Percentiles rank a stretch among this genome's conserved stretches.
phyloP scores from a whole-genome alignment of 2,888 invertebrate genomes.

The Sepiola atlantica region DNA sequence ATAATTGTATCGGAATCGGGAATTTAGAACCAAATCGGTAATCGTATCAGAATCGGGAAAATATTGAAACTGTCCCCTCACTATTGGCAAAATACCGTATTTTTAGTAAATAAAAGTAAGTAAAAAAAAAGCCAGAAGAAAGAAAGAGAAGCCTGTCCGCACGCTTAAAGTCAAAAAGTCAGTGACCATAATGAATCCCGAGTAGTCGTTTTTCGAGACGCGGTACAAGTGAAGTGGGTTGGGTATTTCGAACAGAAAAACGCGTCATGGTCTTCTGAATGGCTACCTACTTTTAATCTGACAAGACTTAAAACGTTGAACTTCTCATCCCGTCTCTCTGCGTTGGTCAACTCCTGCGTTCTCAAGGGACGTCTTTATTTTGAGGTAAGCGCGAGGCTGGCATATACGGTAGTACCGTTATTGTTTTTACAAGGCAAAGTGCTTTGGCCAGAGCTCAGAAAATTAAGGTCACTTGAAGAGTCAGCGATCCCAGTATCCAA shows the following conservation, averaged over 20 bases:
- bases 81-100: too few species aligned
- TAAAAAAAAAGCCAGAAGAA: too few species aligned
- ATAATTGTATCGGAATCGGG: too few species aligned
- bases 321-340: neutral
- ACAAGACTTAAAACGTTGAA: neutral
- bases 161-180: neutral
- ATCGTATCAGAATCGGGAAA: too few species aligned
- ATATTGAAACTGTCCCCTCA: too few species aligned
- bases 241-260: neutral
- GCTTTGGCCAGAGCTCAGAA: neutral
- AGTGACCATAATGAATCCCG: slow-evolving; percentile 19
- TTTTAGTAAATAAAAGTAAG: too few species aligned
- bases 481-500: neutral
- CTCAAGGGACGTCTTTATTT: neutral
- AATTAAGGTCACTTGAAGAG: neutral
- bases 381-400: neutral
- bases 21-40: too few species aligned
- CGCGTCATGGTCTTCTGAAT: neutral
- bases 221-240: neutral
- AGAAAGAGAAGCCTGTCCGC: neutral
- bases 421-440: neutral
- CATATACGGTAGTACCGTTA: neutral
- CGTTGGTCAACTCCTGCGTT: neutral
- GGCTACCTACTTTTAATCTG: neutral
- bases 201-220: neutral